These are phyloP conservation scores for Lacerta agilis DNA, from an alignment of 2,797 vertebrate species.

Conservation along the genomic window DNA sequence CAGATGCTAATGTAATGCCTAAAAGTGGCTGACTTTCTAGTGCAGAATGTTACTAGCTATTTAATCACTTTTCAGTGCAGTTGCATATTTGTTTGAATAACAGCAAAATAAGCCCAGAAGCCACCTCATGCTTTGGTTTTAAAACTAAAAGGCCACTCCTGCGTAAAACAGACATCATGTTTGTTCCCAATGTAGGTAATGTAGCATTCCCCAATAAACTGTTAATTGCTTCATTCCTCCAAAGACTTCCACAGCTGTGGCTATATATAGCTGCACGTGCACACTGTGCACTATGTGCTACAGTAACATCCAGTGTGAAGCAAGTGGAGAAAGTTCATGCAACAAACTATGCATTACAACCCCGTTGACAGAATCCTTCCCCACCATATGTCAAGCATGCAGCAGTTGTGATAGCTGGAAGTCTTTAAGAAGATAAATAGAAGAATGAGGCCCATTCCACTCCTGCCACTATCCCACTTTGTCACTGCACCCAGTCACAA, in stretches of 20 bases:
- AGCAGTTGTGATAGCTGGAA: neutral
- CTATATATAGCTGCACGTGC: neutral
- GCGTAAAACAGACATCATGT: conserved; percentile 8
- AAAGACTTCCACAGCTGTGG: neutral
- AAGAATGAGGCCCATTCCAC: too few species aligned
- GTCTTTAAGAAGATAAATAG: neutral
- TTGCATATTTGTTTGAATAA: conserved; percentile 14
- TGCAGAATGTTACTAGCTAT: neutral
- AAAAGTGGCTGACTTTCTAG: neutral
- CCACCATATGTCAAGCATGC: neutral
- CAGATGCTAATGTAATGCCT: neutral
- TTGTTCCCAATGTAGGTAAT: conserved; percentile 12
- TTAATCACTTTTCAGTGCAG: neutral
- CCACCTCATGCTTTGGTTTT: neutral
- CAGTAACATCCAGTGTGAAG: neutral
- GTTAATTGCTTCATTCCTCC: neutral
- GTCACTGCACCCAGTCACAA: neutral
- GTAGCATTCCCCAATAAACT: neutral
- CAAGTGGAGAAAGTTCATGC: neutral
- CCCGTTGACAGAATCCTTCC: neutral
- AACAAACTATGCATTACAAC: neutral
- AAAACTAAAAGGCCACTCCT: neutral
- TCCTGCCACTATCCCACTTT: neutral
- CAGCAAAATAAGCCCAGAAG: neutral
- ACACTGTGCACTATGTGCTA: neutral